Base-by-base conservation (phyloP, 1,140 invertebrate species). In the Eciton burchellii region DNA sequence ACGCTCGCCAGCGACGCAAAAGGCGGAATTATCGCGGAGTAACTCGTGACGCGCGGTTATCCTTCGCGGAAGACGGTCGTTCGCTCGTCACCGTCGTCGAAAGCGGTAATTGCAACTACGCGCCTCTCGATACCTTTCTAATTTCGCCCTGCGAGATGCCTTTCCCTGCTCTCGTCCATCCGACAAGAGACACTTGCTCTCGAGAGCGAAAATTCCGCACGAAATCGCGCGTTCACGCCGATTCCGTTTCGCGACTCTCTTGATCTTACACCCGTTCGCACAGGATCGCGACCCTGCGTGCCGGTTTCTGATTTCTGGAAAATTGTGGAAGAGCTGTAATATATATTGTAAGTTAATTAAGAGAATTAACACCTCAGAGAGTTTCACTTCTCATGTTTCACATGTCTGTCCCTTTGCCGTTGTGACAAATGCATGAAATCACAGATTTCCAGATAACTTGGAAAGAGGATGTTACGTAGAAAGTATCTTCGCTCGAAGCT, bases 81-180 rank as follows among this genome's bases (percentile, higher is more conserved):
- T 56, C 8, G 35, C 21, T 41, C 21, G 5, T 57, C 35, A 8
- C 24, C 12, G 52, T 19, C 35, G 21, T 21, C 52, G 35, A 57
- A 72, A 72, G 70, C 41, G 54, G 35, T 57, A 72, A 57, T 21
- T 68, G 16, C 45, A 68, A 24, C 49, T 52, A 8, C 19, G 29
- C 29, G 52, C 52, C 54, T 35, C 6, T 71, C 70, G 49, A 21
- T 0, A 71, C 52, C 19, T 57, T 43, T 57, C 35, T 24, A 47
- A 41, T 6, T 0, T 1, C 8, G n/a, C 49, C n/a, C n/a, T 71
- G 29, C 68, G 52, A 35, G 24, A 54, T 56, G 29, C 29, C 49
- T 72, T 72, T 72, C 52, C 19, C 54, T 21, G 12, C 66, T 9
- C 66, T 9, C 49, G 24, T 63, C 8, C 16, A 68, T 68, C 24